Percentiles rank a stretch among this genome's conserved stretches.
Conservation (phyloP, 2,888 invertebrate genomes). For the Tetheella fluctuosa region DNA sequence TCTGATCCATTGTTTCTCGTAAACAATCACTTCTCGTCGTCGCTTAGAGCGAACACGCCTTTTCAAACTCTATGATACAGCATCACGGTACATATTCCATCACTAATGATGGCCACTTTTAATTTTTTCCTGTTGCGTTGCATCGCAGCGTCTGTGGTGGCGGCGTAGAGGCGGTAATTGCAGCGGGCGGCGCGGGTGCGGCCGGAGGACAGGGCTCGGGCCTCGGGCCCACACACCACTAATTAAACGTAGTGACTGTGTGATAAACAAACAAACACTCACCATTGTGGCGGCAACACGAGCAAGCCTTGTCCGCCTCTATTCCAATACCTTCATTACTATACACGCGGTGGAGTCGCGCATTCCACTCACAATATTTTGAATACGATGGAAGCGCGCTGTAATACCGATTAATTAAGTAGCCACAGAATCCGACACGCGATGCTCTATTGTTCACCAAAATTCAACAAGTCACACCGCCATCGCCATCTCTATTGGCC, state of each 20-base stretch:
- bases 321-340: constrained; percentile 16
- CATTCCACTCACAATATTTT: constrained; percentile 9
- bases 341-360: neutral
- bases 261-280: constrained; percentile 58
- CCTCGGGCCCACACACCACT: constrained; percentile 34
- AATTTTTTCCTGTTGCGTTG: constrained; percentile 11
- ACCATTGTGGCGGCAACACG: constrained; percentile 12
- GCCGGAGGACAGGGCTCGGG: constrained; percentile 14
- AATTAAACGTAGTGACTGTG: constrained; percentile 65
- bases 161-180: no score
- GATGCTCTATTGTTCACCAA: neutral
- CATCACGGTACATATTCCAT: constrained; percentile 6
- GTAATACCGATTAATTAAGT: neutral
- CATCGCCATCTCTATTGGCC: neutral
- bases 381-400: constrained; percentile 5
- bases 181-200: neutral
- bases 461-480: neutral
- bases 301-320: constrained; percentile 15
- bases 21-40: constrained; percentile 41
- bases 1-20: constrained; percentile 45
- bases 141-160: no score
- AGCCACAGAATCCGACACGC: neutral
- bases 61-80: neutral
- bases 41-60: neutral
- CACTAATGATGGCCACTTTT: constrained; percentile 11